phyloP scores from a whole-genome alignment of 2,113 vertebrate genomes.

The Aptenodytes patagonicus region DNA sequence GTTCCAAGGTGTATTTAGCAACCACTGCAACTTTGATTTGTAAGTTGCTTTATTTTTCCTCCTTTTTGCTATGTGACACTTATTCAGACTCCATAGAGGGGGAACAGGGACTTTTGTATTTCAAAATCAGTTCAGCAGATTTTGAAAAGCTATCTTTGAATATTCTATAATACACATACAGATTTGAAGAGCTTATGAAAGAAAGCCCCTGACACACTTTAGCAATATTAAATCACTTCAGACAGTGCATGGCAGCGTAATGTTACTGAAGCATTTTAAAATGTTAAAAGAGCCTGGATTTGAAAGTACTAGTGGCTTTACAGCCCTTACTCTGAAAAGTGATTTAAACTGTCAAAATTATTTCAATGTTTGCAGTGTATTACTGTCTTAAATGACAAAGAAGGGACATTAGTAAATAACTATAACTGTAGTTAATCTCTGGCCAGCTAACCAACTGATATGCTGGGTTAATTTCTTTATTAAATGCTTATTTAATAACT shows the following conservation, averaged over 20 bases:
- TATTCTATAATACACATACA: slow-evolving; percentile 69
- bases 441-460: slow-evolving; percentile 26
- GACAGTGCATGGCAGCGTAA: slow-evolving; percentile 66
- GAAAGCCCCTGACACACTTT: slow-evolving; percentile 75
- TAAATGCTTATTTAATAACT: slow-evolving; percentile 44
- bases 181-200: slow-evolving; percentile 78
- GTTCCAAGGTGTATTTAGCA: background rate
- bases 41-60: background rate
- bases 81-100: background rate
- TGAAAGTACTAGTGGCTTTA: slow-evolving; percentile 70
- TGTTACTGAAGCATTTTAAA: slow-evolving; percentile 77
- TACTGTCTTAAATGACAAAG: slow-evolving; percentile 68
- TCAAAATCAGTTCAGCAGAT: slow-evolving; percentile 26
- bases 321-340: slow-evolving; percentile 63
- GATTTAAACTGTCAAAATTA: slow-evolving; percentile 71
- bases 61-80: accelerated
- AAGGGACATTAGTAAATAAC: slow-evolving; percentile 59
- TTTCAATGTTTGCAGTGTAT: slow-evolving; percentile 53
- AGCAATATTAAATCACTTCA: slow-evolving; percentile 78
- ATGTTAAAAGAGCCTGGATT: slow-evolving; percentile 69
- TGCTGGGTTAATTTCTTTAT: slow-evolving; percentile 33
- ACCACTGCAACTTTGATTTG: background rate
- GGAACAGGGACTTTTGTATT: slow-evolving; percentile 29
- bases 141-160: slow-evolving; percentile 64
- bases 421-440: slow-evolving; percentile 29